These are phyloP conservation scores for Daphoenositta chrysoptera DNA, from an alignment of 2,113 vertebrate genomes.

Conservation along the genomic window DNA sequence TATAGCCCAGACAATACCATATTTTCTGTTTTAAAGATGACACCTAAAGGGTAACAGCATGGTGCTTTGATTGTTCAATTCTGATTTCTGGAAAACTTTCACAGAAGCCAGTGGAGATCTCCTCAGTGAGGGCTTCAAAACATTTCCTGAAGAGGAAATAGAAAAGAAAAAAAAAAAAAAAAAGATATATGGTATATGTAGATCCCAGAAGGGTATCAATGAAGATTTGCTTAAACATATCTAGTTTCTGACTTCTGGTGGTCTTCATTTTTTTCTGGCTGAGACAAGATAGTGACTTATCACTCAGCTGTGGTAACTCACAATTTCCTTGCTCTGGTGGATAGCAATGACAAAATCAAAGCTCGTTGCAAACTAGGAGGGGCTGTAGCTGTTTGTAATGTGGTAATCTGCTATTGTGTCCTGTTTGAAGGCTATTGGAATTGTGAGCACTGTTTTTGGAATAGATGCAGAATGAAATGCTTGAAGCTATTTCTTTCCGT, in stretches of 20 bases:
- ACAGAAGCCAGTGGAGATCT: neutral
- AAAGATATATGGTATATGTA: neutral
- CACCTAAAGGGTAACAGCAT: neutral
- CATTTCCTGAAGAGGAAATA: neutral
- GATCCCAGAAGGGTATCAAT: neutral
- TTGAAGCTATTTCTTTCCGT: neutral
- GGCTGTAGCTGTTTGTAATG: neutral
- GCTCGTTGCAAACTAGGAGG: neutral
- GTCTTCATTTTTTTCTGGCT: neutral
- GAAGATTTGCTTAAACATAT: neutral
- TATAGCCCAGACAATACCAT: neutral
- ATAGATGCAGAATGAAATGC: neutral
- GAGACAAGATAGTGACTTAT: neutral
- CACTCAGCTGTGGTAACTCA: neutral
- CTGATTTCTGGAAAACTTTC: neutral
- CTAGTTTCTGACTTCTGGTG: neutral
- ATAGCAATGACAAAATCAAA: neutral
- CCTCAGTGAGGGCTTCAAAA: neutral
- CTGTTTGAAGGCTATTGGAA: neutral
- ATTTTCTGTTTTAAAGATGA: neutral
- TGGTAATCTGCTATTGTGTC: rapidly evolving
- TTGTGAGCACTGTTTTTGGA: neutral
- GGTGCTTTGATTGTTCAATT: neutral
- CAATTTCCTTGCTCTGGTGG: neutral
- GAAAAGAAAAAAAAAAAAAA: rapidly evolving